Conservation (phyloP, 64 coral and sea anemone species). For the Montipora capricornis region DNA sequence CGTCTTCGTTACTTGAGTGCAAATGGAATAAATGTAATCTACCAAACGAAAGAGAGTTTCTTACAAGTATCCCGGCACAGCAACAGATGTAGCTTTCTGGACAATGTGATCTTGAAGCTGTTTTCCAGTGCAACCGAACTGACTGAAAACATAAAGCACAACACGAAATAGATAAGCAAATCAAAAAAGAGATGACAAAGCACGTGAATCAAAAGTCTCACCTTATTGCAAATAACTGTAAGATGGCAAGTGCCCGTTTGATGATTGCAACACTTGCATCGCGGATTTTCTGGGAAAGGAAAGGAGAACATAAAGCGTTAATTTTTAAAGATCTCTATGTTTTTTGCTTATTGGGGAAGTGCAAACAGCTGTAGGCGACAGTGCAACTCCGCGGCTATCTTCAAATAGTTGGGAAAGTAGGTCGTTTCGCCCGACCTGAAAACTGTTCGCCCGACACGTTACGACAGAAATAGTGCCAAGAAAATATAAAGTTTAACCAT, state of each 20-base stretch:
- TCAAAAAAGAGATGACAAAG: background rate
- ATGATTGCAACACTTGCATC: constrained; percentile 93
- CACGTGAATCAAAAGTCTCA: background rate
- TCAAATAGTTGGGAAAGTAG: no score
- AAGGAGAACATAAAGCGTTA: background rate
- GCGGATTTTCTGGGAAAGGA: constrained; percentile 77
- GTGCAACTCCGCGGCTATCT: no score
- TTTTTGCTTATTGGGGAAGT: no score
- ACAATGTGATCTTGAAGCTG: constrained; percentile 96
- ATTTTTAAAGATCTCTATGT: no score
- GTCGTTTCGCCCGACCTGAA: no score
- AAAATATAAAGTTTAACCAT: background rate
- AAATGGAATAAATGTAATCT: no score
- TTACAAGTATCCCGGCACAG: constrained; percentile 95
- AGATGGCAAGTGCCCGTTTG: constrained; percentile 88
- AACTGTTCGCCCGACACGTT: no score
- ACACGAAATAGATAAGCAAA: background rate
- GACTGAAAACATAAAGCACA: constrained; percentile 68
- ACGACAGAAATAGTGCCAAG: background rate
- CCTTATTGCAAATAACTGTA: constrained; percentile 99
- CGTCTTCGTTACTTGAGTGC: no score
- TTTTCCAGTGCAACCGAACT: constrained; percentile 96
- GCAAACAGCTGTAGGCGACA: no score
- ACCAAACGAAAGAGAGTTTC: constrained; percentile 14
- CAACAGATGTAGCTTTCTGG: constrained; percentile 84